Base-by-base conservation (phyloP, 2,797 vertebrate genomes). In the Anolis apletophallus region DNA sequence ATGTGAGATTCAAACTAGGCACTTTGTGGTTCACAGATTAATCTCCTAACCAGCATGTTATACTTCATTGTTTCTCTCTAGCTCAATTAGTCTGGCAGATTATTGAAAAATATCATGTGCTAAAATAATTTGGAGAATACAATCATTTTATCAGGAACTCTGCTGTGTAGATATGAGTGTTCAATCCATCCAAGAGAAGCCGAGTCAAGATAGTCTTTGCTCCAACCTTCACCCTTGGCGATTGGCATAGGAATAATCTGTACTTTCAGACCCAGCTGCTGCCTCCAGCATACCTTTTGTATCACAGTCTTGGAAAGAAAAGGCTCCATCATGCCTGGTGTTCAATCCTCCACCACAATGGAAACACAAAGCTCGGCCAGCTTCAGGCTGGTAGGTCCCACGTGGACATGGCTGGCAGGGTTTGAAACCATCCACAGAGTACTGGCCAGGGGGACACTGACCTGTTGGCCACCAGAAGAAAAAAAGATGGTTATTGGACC, bases 281-380 rank as follows among this genome's bases (percentile, higher is more conserved):
- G 0, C 50, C 36, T 29, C 32, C 5, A 5, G 29, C 97, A 93
- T 88, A 99, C 99, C 99, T 97, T 98, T 99, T 92, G 99, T 98
- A 91, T 99, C 98, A 36, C 99, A 99, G 94, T 99, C 98, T 80
- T 99, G 98, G 95, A 99, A 99, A 90, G 98, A 98, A 93, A 97
- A 95, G 86, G 98, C 97, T 19, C 98, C 98, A 77, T 99, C 98
- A 3, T 97, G 97, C 93, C 98, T 98, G 85, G 98, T 98, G 93
- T 96, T 96, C 77, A 99, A 97, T 23, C 98, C 98, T 4, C 99
- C 99, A 0, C 99, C 99, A 19, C 98, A 99, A 2, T 97, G 96
- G 94, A 99, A 99, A 91, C 99, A 99, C 81, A 99, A 96, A 0
- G 97, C 98, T 64, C 99, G 96, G 8, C 99, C 99, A 61, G 96